A percentile compares a stretch with the other conserved stretches of the same genome.
phyloP scores from a whole-genome alignment of 92 coral and sea anemone species.

The Virgularia gustaviana region DNA sequence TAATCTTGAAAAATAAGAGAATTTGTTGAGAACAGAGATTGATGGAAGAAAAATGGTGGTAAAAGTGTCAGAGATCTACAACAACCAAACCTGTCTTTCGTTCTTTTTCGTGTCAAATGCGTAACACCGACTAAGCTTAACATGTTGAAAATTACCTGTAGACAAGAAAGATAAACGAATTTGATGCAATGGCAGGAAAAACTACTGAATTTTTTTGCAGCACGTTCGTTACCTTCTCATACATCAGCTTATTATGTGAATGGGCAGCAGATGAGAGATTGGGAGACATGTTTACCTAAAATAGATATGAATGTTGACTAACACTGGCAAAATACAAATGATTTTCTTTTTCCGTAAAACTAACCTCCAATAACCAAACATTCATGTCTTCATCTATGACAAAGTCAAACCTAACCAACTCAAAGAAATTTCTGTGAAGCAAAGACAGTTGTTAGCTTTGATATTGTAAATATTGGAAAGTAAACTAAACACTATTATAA shows the following conservation, averaged over 20 bases:
- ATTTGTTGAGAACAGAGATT: too few relatives aligned
- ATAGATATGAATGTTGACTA: not conserved
- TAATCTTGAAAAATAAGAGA: too few relatives aligned
- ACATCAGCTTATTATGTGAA: conserved; percentile 73
- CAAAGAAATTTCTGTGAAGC: conserved; percentile 75
- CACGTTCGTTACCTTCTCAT: conserved; percentile 69
- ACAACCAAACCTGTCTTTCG: conserved; percentile 9
- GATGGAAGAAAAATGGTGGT: too few relatives aligned
- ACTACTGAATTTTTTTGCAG: not conserved
- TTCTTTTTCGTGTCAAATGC: conserved; percentile 32
- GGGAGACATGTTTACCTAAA: conserved; percentile 97
- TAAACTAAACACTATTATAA: not conserved
- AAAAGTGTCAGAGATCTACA: too few relatives aligned
- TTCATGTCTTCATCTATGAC: conserved; percentile 81
- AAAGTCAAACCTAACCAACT: conserved; percentile 95
- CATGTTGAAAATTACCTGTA: conserved; percentile 83
- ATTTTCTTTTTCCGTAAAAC: not conserved
- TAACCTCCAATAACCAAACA: conserved; percentile 96
- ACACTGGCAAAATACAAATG: not conserved
- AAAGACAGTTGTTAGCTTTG: not conserved
- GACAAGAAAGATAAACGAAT: too few relatives aligned
- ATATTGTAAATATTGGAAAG: not conserved
- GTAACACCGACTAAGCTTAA: conserved; percentile 75
- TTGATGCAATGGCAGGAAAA: conserved; percentile 1
- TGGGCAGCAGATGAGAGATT: conserved; percentile 86